Conservation (phyloP, 2,888 invertebrate species). For the Brenthis hecate region DNA sequence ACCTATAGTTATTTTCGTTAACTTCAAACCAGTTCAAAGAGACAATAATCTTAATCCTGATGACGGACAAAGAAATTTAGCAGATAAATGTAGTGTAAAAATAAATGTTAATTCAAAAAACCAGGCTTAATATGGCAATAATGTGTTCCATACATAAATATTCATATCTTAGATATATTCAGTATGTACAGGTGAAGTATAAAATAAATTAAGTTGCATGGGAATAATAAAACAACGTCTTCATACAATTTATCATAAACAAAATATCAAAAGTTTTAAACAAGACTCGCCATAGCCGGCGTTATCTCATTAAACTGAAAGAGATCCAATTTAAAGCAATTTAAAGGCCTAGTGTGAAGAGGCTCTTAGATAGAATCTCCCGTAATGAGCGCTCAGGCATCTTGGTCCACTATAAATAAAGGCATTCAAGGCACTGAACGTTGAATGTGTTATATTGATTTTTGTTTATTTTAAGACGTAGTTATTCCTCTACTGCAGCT, state of each 20-base stretch:
- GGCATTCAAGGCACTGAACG: conserved; percentile 32
- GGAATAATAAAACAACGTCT: neutral
- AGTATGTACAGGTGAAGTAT: too few species aligned
- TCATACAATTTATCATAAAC: neutral
- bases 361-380: conserved; percentile 25
- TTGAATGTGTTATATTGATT: conserved; percentile 34
- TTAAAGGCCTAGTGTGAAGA: conserved; percentile 12
- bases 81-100: too few species aligned
- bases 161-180: too few species aligned
- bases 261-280: neutral
- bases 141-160: too few species aligned
- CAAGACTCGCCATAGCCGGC: neutral
- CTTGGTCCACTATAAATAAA: conserved; percentile 31
- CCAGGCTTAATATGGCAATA: too few species aligned
- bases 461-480: conserved; percentile 35
- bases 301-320: conserved; percentile 11
- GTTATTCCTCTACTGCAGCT: conserved; percentile 28
- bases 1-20: too few species aligned
- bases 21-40: too few species aligned
- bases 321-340: conserved; percentile 7
- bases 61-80: too few species aligned
- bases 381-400: conserved; percentile 32
- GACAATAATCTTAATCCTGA: too few species aligned
- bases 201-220: too few species aligned
- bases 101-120: too few species aligned